Conservation (phyloP, 2,113 vertebrate species). For the Chitala chitala region DNA sequence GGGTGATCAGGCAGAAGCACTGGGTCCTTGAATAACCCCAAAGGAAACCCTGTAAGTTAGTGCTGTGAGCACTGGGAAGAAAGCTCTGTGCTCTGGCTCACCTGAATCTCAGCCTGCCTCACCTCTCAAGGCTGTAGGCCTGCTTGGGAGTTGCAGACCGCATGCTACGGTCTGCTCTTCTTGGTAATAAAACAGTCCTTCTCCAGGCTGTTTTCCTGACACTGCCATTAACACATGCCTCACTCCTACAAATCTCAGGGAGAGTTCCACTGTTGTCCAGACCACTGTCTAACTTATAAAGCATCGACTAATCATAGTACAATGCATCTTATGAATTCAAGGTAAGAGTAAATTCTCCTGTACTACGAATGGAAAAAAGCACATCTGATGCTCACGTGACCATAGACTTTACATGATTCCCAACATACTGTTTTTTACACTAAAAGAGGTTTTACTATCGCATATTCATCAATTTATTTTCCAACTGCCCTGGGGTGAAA, state of each 20-base stretch:
- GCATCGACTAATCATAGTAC: no score
- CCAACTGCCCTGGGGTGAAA: no score
- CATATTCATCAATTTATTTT: no score
- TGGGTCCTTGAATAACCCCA: background rate
- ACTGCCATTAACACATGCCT: background rate
- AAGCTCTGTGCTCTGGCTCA: background rate
- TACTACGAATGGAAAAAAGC: no score
- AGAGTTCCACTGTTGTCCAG: background rate
- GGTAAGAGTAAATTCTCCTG: no score
- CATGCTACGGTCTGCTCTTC: background rate
- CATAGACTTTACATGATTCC: no score
- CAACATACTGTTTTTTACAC: no score
- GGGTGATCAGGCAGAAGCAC: constrained; percentile 7
- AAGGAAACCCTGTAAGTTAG: background rate
- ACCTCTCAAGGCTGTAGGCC: background rate
- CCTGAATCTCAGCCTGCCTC: background rate
- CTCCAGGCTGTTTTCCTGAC: background rate
- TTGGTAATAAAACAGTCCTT: background rate
- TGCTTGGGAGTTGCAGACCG: background rate
- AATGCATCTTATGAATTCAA: no score
- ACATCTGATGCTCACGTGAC: no score
- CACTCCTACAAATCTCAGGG: background rate
- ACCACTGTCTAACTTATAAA: no score
- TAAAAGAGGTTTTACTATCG: no score
- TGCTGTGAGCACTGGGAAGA: background rate